phyloP scores from a whole-genome alignment of 2,113 vertebrate species.

The Gallinago paraguaiae region DNA sequence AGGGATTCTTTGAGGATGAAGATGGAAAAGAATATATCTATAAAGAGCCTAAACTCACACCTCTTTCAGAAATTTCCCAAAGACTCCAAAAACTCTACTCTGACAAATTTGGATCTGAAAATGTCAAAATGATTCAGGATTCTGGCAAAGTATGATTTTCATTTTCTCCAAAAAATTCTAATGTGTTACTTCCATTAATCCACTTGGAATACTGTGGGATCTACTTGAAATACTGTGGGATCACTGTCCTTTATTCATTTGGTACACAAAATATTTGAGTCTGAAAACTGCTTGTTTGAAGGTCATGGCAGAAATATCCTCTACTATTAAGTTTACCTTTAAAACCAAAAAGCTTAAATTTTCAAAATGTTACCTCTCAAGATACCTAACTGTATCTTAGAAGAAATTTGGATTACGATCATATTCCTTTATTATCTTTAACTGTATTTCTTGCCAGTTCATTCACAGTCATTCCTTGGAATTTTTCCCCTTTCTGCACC shows the following conservation, averaged over 20 bases:
- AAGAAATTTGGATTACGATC: neutral
- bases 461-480: neutral
- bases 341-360: neutral
- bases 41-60: slow-evolving; percentile 97
- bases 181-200: neutral
- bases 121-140: slow-evolving; percentile 98
- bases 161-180: neutral
- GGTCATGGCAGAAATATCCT: neutral
- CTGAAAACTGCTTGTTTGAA: neutral
- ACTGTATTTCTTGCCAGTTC: neutral
- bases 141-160: slow-evolving; percentile 87
- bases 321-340: neutral
- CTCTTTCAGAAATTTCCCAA: slow-evolving; percentile 95
- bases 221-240: neutral
- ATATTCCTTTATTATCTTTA: neutral
- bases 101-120: slow-evolving; percentile 97
- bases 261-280: neutral
- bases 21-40: slow-evolving; percentile 99
- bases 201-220: neutral
- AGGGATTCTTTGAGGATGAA: slow-evolving; percentile 98
- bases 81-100: slow-evolving; percentile 96
- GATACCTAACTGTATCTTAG: neutral
- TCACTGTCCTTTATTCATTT: neutral
- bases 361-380: neutral
- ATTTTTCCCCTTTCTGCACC: neutral